phyloP scores from a whole-genome alignment of 2,113 vertebrate genomes.

The Oxyruncus cristatus region DNA sequence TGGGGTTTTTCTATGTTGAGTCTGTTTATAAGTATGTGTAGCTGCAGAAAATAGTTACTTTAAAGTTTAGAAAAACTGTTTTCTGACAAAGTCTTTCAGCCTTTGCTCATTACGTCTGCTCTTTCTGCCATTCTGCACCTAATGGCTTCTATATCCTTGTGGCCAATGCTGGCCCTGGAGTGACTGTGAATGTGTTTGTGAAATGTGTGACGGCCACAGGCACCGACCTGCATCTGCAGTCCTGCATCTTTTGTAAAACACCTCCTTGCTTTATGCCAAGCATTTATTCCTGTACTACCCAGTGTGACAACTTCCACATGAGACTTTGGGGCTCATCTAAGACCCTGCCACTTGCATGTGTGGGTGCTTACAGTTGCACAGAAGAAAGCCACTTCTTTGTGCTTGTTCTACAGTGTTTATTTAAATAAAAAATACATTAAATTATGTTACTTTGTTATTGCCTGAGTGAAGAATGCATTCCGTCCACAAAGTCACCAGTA shows the following conservation, averaged over 20 bases:
- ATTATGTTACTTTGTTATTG: neutral
- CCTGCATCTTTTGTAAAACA: neutral
- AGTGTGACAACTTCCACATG: fast-evolving
- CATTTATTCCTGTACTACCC: neutral
- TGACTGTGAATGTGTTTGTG: neutral
- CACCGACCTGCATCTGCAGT: neutral
- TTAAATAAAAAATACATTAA: neutral
- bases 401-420: neutral
- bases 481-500: neutral
- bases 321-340: neutral
- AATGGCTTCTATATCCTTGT: neutral
- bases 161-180: fast-evolving
- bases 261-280: neutral
- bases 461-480: neutral
- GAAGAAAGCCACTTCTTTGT: neutral
- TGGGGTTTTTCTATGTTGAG: neutral
- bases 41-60: neutral
- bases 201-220: fast-evolving
- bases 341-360: fast-evolving
- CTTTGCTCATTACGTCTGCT: neutral
- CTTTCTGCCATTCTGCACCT: neutral
- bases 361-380: neutral
- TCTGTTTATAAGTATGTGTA: neutral
- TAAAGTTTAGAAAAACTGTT: neutral
- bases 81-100: neutral